Evolutionary conservation across 2,888 invertebrate genomes (phyloP).

Genomic region (Pseudeuparius sepicola): DNA sequence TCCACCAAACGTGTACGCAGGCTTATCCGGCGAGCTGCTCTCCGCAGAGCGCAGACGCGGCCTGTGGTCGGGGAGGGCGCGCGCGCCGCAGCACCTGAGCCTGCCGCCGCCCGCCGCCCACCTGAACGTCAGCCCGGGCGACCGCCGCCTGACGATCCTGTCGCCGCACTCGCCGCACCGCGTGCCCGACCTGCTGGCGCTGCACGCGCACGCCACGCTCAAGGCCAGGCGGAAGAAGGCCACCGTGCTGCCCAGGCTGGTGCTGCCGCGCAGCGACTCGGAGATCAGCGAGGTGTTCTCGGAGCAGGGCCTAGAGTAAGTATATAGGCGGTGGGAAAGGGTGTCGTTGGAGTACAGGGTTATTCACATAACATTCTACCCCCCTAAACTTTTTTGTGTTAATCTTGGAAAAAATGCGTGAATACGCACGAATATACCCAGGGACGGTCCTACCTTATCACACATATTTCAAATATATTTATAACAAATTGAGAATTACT

Average conservation of each 20-base stretch:
- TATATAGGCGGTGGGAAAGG: slow-evolving; percentile 28
- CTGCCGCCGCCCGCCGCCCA: slow-evolving; percentile 56
- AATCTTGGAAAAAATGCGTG: no score
- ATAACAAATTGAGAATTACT: no score
- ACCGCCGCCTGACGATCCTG: slow-evolving; percentile 62
- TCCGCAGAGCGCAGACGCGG: slow-evolving; percentile 58
- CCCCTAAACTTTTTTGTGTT: no score
- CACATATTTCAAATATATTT: no score
- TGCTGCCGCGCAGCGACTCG: slow-evolving; percentile 65
- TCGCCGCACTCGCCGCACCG: slow-evolving; percentile 72
- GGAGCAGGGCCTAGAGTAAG: slow-evolving; percentile 55
- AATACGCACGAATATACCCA: no score
- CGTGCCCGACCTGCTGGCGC: slow-evolving; percentile 54
- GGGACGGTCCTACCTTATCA: no score
- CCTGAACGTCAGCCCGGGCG: slow-evolving; percentile 43
- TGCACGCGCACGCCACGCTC: slow-evolving; percentile 45
- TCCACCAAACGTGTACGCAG: no score
- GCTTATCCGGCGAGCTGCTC: no score
- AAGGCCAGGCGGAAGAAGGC: slow-evolving; percentile 56
- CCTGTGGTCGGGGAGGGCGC: slow-evolving; percentile 56
- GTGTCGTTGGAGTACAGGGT: neutral
- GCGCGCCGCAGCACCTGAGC: slow-evolving; percentile 58
- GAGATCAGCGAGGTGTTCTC: slow-evolving; percentile 58
- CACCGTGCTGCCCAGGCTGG: slow-evolving; percentile 62
- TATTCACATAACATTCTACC: no score